A percentile compares a stretch with the other conserved stretches of the same genome.
phyloP scores from a whole-genome alignment of 1,140 invertebrate species.

The Zaprionus africanus region DNA sequence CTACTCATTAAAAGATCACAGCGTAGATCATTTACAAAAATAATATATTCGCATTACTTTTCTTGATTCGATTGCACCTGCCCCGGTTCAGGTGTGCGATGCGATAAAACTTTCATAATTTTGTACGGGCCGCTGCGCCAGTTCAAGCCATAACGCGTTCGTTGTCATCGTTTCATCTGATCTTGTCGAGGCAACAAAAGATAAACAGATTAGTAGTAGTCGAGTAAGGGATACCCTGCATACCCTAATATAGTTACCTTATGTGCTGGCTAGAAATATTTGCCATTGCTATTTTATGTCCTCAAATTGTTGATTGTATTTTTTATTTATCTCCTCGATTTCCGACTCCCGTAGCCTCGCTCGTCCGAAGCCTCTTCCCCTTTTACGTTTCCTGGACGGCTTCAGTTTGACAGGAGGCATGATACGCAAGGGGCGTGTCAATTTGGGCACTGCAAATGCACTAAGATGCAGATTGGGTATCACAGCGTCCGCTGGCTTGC shows the following conservation, averaged over 20 bases:
- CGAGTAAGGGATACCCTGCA: not conserved
- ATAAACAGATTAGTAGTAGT: not conserved
- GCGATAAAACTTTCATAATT: conserved; percentile 4
- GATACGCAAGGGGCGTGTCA: not conserved
- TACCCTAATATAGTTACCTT: too few relatives aligned
- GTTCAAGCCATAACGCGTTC: not conserved
- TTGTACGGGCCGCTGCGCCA: not conserved
- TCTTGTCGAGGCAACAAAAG: not conserved
- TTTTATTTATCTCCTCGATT: not conserved
- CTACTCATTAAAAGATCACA: not conserved
- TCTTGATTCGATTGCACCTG: not conserved
- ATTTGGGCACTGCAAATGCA: conserved; percentile 1
- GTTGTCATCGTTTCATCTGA: not conserved
- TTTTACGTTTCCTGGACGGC: not conserved
- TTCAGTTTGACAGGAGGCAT: not conserved
- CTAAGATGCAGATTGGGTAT: not conserved
- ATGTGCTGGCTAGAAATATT: too few relatives aligned
- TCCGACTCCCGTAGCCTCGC: not conserved
- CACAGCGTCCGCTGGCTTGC: not conserved
- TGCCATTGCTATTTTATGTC: not conserved
- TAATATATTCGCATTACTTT: not conserved
- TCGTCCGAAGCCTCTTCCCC: not conserved
- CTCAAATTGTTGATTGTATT: not conserved
- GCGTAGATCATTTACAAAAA: conserved; percentile 1
- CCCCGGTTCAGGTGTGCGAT: not conserved